phyloP scores from a whole-genome alignment of 1,140 invertebrate genomes.

The Drosophila fuyamai region DNA sequence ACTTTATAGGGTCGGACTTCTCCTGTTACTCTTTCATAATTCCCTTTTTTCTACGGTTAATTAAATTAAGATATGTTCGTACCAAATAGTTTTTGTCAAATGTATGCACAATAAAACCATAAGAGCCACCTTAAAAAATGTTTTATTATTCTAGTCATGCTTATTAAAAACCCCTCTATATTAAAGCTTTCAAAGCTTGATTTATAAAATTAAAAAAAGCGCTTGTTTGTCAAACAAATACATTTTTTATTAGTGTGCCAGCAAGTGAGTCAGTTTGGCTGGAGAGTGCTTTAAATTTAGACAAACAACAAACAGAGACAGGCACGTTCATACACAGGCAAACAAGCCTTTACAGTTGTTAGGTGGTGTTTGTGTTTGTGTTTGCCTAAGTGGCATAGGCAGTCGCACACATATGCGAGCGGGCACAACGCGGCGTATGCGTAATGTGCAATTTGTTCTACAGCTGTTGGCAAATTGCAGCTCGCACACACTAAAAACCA shows the following conservation, averaged over 20 bases:
- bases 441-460: constrained; percentile 79
- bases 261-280: constrained; percentile 11
- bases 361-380: constrained; percentile 43
- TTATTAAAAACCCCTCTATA: neutral
- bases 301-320: constrained; percentile 61
- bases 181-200: neutral
- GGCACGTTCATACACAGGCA: constrained; percentile 42
- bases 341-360: constrained; percentile 64
- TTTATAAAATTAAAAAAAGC: neutral
- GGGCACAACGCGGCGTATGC: constrained; percentile 67
- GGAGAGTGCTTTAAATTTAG: constrained; percentile 74
- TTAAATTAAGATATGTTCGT: no score
- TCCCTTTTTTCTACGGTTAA: no score
- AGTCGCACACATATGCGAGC: constrained; percentile 12
- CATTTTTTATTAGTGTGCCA: constrained; percentile 18
- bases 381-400: constrained; percentile 45
- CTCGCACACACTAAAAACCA: constrained; percentile 35
- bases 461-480: constrained; percentile 76
- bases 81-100: no score
- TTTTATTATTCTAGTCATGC: neutral
- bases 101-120: neutral
- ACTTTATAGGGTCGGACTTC: no score
- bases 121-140: no score
- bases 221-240: constrained; percentile 1
- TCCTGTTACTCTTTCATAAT: no score